A percentile compares a stretch with the other conserved stretches of the same genome.
These are phyloP conservation scores for Machimus rusticus DNA, from an alignment of 2,888 invertebrate species.

Conservation along the genomic window DNA sequence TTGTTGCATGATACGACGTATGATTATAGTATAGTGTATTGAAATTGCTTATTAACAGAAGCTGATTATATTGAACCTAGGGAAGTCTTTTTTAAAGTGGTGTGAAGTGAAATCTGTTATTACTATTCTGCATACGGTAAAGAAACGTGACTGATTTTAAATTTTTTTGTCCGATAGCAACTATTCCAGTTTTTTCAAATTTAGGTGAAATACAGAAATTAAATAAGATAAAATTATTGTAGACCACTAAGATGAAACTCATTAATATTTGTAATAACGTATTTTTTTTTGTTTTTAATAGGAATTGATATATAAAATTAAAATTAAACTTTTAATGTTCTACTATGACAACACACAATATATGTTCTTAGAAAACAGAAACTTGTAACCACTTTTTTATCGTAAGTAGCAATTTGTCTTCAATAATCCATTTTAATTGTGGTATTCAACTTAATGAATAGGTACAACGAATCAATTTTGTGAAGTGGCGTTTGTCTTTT, in stretches of 20 bases:
- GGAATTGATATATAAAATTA: too few species aligned
- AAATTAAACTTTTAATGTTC: too few species aligned
- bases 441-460: neutral
- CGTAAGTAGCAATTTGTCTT: neutral
- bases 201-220: too few species aligned
- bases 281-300: too few species aligned
- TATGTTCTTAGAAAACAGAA: neutral
- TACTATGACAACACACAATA: neutral
- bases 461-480: neutral
- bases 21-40: neutral
- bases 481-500: neutral
- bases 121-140: neutral
- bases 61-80: neutral
- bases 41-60: neutral
- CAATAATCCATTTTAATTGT: neutral
- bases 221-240: too few species aligned
- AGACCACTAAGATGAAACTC: too few species aligned
- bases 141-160: too few species aligned
- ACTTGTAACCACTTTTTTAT: neutral
- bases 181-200: too few species aligned
- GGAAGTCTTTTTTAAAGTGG: neutral
- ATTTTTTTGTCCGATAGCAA: too few species aligned
- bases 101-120: neutral
- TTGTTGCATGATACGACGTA: neutral
- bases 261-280: too few species aligned